phyloP scores from a whole-genome alignment of 2,113 vertebrate species.

The Etheostoma cragini region DNA sequence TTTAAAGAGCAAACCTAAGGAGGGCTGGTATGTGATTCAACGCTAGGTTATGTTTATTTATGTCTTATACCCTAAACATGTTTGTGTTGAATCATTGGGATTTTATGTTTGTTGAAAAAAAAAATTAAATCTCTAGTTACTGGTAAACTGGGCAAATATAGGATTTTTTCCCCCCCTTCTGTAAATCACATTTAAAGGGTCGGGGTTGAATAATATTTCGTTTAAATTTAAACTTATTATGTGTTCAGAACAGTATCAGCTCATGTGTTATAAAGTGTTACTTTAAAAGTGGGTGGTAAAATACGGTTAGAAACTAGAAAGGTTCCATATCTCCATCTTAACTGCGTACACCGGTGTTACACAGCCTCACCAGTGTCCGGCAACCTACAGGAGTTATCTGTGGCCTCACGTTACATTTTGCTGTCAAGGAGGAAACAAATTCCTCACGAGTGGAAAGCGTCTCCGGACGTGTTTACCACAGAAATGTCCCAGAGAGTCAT shows the following conservation, averaged over 20 bases:
- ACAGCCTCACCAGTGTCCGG: background rate
- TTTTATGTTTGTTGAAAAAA: slow-evolving; percentile 15
- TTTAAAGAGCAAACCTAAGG: slow-evolving; percentile 35
- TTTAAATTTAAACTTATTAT: background rate
- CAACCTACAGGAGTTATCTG: background rate
- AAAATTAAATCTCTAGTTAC: background rate
- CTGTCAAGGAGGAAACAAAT: slow-evolving; percentile 32
- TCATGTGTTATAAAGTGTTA: background rate
- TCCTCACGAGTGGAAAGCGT: slow-evolving; percentile 7
- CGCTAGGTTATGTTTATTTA: slow-evolving; percentile 21
- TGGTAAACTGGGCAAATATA: background rate
- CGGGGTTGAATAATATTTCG: background rate
- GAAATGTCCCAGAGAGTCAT: slow-evolving; percentile 36
- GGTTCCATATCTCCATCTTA: background rate
- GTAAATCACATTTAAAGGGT: background rate
- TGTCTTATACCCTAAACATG: background rate
- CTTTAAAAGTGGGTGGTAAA: background rate
- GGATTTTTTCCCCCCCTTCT: background rate
- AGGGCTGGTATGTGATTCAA: slow-evolving; percentile 14
- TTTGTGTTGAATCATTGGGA: background rate
- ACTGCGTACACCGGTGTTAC: background rate
- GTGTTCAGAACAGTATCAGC: background rate
- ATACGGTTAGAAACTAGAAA: background rate
- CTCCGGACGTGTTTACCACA: slow-evolving; percentile 41
- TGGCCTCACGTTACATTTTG: slow-evolving; percentile 30